Evolutionary conservation across 2,888 invertebrate species (phyloP), one percentile per base, ranked within the genome.

Genomic region (Megalurothrips usitatus): DNA sequence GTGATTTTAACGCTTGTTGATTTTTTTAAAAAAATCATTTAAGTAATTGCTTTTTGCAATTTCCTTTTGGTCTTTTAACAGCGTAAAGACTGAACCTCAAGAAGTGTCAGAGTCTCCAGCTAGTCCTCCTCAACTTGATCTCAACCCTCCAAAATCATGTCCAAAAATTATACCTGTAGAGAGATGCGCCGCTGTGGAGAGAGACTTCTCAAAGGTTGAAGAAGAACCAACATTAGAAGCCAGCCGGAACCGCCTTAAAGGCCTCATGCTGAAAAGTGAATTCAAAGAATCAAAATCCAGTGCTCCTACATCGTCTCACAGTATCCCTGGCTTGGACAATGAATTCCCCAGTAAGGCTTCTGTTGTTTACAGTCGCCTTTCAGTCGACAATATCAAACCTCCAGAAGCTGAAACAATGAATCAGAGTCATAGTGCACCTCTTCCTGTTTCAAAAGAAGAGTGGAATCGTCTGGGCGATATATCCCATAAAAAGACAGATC

Each of bases 101-200:
- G 58, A 58, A 19, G 26, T 75, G 9, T 9, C 23, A 11, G 68
- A 75, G 23, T 75, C 68, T 75, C 68, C 68, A 12, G 68, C 68
- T 75, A 75, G 68, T 23, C 68, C 68, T 26, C 68, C 68, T 26
- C 68, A 75, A 75, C 23, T 26, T 12, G 68, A 75, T 75, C 26
- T 75, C 68, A 75, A 26, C 26, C 68, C 68, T 75, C 12, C 68
- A 23, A 75, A 75, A 75, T 26, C 23, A 23, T 8, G 23, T 26
- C 68, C 68, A 0, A 75, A 75, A 26, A 75, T 75, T 10, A 75
- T 75, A 12, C 68, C 68, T 75, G 68, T 75, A 26, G 68, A 75
- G 26, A 75, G 68, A 26, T 75, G 68, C 26, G 68, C 68, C 9
- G 23, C 68, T 75, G 26, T 75, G 68, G 68, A 75, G 26, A 75